Evolutionary conservation across 2,113 vertebrate species (phyloP), one percentile per base, ranked within the genome.

Genomic region (Symphodus melops): DNA sequence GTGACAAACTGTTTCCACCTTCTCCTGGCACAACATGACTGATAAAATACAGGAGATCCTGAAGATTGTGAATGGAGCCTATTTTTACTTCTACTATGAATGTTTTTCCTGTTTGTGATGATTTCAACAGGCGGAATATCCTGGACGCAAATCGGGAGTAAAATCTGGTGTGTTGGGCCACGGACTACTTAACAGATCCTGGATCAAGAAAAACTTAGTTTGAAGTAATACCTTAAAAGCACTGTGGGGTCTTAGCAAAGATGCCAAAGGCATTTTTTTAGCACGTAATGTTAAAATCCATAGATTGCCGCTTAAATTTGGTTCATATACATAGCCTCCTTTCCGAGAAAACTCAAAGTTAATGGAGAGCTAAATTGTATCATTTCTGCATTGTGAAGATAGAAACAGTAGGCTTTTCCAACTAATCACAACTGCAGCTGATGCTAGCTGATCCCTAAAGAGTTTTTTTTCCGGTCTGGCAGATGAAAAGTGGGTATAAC

Each of bases 1-100:
- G 72, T 56, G 80, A 74, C 64, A 57, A 79, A 85, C 83, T 66
- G 76, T 77, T 86, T 79, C 81, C 79, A 70, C 53, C 56, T 20
- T 21, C 23, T 33, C 28, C 54, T 39, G 7, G 25, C 20, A 54
- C 48, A 77, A 59, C 61, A 75, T 48, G 53, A 55, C 46, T 72
- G 83, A 83, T 89, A 75, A 33, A 79, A 54, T 0, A 42, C 12
- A 33, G 41, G 41, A 41, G 39, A 41, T 41, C 39, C 14, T 16
- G 46, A 19, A 17, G 17, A 53, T 36, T 39, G 56, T 70, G 36
- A 81, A 70, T 19, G 51, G 20, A 68, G 51, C 14, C 28, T 20
- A 3, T 75, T 72, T 75, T 65, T 33, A 61, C 44, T 49, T 33
- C 42, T 41, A 3, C 14, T 20, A 25, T 51, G 33, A 44, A 77